These are phyloP conservation scores for Urocitellus parryii DNA, from an alignment of 2,113 vertebrate genomes.

Conservation along the genomic window DNA sequence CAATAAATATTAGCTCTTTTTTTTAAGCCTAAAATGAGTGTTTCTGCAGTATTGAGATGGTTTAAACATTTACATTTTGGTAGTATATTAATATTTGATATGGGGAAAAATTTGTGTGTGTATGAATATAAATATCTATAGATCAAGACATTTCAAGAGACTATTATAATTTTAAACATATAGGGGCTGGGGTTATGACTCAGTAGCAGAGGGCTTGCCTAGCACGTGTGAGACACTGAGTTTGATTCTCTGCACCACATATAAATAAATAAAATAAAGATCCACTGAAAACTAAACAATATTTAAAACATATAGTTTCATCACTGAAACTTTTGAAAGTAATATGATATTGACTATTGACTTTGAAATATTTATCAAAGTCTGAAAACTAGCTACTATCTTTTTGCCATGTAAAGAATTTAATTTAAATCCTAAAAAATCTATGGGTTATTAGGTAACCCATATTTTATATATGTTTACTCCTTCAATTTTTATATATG, in stretches of 20 bases:
- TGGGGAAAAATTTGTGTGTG: neutral
- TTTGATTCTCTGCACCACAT: no score
- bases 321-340: neutral
- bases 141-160: neutral
- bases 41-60: neutral
- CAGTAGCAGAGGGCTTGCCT: no score
- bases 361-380: neutral
- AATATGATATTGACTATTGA: neutral
- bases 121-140: neutral
- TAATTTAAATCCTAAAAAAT: neutral
- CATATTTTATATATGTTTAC: neutral
- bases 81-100: neutral
- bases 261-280: no score
- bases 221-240: no score
- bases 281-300: no score
- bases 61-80: conserved; percentile 31
- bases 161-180: neutral
- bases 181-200: no score
- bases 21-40: neutral
- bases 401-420: neutral
- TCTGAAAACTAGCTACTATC: neutral
- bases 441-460: neutral
- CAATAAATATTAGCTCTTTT: neutral
- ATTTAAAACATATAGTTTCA: neutral
- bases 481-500: neutral